Percentiles rank a stretch among this genome's conserved stretches.
phyloP scores from a whole-genome alignment of 2,113 vertebrate species.

The Motacilla tschutschensis region DNA sequence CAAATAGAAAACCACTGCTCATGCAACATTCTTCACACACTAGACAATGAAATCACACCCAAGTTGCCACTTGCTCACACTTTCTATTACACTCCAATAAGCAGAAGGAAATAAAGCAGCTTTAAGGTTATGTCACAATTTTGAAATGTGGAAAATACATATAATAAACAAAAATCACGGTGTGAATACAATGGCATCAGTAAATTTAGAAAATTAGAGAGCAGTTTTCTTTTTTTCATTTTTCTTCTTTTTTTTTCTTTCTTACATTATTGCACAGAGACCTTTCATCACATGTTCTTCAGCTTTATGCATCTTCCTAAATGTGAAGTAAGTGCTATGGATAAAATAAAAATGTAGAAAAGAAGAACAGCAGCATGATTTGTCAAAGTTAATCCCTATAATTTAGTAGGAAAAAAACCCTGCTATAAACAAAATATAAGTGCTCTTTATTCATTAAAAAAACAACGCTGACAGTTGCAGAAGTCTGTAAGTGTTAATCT shows the following conservation, averaged over 20 bases:
- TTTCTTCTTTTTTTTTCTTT: slow-evolving; percentile 41
- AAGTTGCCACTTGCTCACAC: slow-evolving; percentile 77
- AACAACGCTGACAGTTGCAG: slow-evolving; percentile 63
- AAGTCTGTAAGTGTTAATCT: slow-evolving; percentile 57
- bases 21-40: slow-evolving; percentile 74
- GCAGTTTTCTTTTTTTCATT: slow-evolving; percentile 12
- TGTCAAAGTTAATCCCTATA: slow-evolving; percentile 77
- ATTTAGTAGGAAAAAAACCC: slow-evolving; percentile 74
- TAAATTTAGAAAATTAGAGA: slow-evolving; percentile 65
- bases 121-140: slow-evolving; percentile 85
- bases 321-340: slow-evolving; percentile 77
- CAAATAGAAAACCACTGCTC: slow-evolving; percentile 78
- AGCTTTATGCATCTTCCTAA: slow-evolving; percentile 67
- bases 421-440: slow-evolving; percentile 82
- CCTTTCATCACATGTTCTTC: slow-evolving; percentile 80
- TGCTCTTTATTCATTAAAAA: slow-evolving; percentile 77
- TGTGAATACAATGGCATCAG: slow-evolving; percentile 59
- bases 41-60: slow-evolving; percentile 78
- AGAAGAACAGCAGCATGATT: slow-evolving; percentile 80
- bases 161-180: slow-evolving; percentile 55
- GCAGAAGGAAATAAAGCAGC: slow-evolving; percentile 85
- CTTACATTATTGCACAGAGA: slow-evolving; percentile 93
- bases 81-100: slow-evolving; percentile 72
- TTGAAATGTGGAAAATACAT: slow-evolving; percentile 81
- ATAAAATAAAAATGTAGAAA: slow-evolving; percentile 74